Base-by-base conservation (phyloP, 2,113 vertebrate species). In the Chionis minor region DNA sequence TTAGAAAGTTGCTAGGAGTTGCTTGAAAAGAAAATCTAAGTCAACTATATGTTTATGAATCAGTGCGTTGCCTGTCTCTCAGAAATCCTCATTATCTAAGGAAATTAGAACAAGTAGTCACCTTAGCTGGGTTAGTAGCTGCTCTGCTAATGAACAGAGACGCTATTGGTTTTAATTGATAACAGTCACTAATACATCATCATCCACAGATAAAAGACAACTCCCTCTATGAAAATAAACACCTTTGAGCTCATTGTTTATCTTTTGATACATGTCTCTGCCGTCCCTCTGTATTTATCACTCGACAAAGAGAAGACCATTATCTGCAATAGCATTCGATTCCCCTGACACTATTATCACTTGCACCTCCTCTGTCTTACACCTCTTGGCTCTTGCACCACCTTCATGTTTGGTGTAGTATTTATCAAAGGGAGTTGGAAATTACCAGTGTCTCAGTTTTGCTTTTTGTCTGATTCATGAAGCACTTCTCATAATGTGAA, bases 381-480 rank as follows among this genome's bases (percentile, higher is more conserved):
- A 49, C 85, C 70, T 90, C 59, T 91, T 58, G 72, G 70, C 69
- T 88, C 74, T 58, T 84, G 70, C 74, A 51, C 47, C 69, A 56
- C 63, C 52, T 80, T 54, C 58, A 33, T 55, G 62, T 85, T 71
- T 65, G 61, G 42, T 77, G 70, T 6, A 32, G 23, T 55, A 90
- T 97, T 94, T 93, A 83, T 94, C 91, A 95, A 93, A 88, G 81
- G 47, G 61, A 88, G 51, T 0, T 94, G 66, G 63, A 92, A 96
- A 96, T 93, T 44, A 89, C 62, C 66, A 87, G 59, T n/a, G 77
- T 89, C 89, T 91, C 88, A 61, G 30, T 45, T 91, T 94, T 85
- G 85, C 77, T 85, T 62, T 94, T 90, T 80, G 85, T 71, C 91
- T 95, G 81, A 96, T 96, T 94, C 93, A 87, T 40, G 6, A 75